Evolutionary conservation across 2,888 invertebrate species (phyloP).

Genomic region (Lepidonotus clava): DNA sequence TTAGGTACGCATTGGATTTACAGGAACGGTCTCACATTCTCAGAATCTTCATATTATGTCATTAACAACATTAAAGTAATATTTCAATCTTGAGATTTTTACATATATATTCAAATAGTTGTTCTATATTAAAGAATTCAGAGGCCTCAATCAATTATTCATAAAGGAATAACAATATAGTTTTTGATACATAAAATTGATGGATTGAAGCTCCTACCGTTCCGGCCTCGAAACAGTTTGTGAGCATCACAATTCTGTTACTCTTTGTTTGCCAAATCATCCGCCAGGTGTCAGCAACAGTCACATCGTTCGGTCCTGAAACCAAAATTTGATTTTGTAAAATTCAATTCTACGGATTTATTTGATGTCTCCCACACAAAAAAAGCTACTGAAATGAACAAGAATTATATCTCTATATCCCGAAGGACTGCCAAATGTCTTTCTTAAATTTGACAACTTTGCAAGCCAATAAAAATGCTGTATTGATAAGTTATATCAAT

Average conservation of each 20-base stretch:
- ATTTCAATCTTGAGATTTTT: not conserved
- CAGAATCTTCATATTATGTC: too few relatives aligned
- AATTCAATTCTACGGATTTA: too few relatives aligned
- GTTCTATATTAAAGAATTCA: not conserved
- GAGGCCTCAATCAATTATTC: not conserved
- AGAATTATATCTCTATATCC: not conserved
- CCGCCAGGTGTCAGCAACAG: slow-evolving; percentile 24
- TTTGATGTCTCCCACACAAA: not conserved
- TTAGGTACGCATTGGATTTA: too few relatives aligned
- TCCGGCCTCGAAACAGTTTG: slow-evolving; percentile 31
- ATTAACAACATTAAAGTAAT: not conserved
- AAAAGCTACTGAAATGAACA: not conserved
- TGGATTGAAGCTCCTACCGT: not conserved
- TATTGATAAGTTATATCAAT: too few relatives aligned
- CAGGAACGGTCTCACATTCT: too few relatives aligned
- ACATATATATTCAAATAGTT: not conserved
- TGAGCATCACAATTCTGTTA: slow-evolving; percentile 42
- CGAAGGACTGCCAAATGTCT: not conserved
- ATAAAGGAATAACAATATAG: not conserved
- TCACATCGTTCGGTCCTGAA: slow-evolving; percentile 31
- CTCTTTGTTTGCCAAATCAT: slow-evolving; percentile 32
- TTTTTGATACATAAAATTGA: not conserved
- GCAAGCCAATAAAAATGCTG: not conserved
- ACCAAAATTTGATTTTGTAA: too few relatives aligned
- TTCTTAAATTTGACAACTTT: not conserved